Base-by-base conservation (phyloP, 2,797 vertebrate genomes). In the Acridotheres tristis region DNA sequence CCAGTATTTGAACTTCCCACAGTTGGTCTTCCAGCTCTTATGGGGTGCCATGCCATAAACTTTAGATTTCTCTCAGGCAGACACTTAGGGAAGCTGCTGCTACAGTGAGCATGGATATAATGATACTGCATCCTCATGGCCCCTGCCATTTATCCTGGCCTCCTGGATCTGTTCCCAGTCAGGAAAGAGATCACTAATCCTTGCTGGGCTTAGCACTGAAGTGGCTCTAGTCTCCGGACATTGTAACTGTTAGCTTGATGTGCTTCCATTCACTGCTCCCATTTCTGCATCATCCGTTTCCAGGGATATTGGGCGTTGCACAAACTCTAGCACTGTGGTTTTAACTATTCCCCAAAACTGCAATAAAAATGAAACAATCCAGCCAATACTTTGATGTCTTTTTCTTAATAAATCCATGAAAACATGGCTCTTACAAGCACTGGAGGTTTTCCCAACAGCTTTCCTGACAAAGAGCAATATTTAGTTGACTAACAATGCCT, bases 381-480 rank as follows among this genome's bases (percentile, higher is more conserved):
- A 62, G 92, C 90, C 90, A 89, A 77, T 73, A 69, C 62, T 95
- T 93, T 85, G 78, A 94, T 87, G 61, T 89, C 79, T 95, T 50
- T 91, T 89, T 89, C 78, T 77, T 61, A 57, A 50, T 88, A 78
- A 91, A 92, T 93, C 85, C 29, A 36, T 81, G 40, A 94, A 92
- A 96, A 88, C 29, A 78, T 38, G 82, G 20, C 19, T 88, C 5
- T 89, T 85, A 77, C 25, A 57, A 91, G 63, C 27, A 34, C 23
- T 90, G 89, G 68, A 89, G 69, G 34, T 80, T 65, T 88, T 88
- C 62, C 74, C 62, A 86, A n/a, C 29, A 78, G 38, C 30, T 68
- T 90, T 93, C 29, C 40, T 88, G 34, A 74, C 71, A 90, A 81
- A 94, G 75, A 58, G 12, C 67, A 91, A 27, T 86, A 75, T 85